phyloP scores from a whole-genome alignment of 2,113 vertebrate species.

The Pluvialis apricaria region DNA sequence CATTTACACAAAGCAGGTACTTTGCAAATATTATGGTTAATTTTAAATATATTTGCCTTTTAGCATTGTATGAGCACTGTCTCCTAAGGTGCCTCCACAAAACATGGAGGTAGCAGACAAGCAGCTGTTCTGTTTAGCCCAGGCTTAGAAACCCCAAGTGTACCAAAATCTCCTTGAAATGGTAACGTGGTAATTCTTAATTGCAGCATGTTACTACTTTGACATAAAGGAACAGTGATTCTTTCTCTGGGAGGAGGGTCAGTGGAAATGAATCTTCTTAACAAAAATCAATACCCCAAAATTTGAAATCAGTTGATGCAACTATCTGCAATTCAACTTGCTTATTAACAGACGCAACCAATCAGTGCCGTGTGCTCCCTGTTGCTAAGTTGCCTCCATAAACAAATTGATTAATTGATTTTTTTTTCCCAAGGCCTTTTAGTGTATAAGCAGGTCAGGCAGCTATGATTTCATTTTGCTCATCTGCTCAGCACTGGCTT shows the following conservation, averaged over 20 bases:
- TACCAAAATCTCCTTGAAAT: constrained; percentile 23
- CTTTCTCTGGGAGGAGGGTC: constrained; percentile 48
- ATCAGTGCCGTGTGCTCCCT: constrained; percentile 15
- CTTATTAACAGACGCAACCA: constrained; percentile 64
- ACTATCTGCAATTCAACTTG: constrained; percentile 61
- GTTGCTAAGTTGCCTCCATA: constrained; percentile 71
- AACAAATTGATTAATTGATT: constrained; percentile 75
- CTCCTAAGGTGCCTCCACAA: not conserved
- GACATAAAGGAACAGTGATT: constrained; percentile 14
- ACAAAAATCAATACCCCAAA: constrained; percentile 71
- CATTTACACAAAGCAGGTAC: not conserved
- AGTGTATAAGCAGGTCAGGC: constrained; percentile 62
- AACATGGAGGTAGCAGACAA: not conserved
- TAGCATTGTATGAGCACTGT: not conserved
- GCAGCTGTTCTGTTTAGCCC: not conserved
- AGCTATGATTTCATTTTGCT: constrained; percentile 71
- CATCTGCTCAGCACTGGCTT: constrained; percentile 11
- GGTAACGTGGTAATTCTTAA: not conserved
- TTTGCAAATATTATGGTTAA: not conserved
- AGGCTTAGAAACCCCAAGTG: not conserved
- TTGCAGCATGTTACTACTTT: not conserved
- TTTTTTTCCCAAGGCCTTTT: constrained; percentile 8
- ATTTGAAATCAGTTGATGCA: constrained; percentile 69
- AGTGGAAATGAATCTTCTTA: constrained; percentile 59
- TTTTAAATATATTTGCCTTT: not conserved